Evolutionary conservation across 2,113 vertebrate genomes (phyloP).

Genomic region (Hemichromis elongatus): DNA sequence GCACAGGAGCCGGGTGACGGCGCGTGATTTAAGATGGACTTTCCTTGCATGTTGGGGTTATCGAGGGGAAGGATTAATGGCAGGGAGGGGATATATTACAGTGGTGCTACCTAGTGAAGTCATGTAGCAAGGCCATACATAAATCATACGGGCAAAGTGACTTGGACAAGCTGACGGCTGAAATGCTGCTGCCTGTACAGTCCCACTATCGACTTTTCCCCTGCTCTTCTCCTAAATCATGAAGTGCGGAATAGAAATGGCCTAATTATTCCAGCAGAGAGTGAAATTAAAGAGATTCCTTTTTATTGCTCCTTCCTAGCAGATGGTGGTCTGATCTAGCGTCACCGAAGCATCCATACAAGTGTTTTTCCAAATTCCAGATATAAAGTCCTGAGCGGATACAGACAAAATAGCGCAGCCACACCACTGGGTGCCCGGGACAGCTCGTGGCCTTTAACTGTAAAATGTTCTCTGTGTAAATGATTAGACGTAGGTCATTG

Average conservation of each 20-base stretch:
- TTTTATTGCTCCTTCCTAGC: slow-evolving; percentile 44
- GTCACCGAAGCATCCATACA: not conserved
- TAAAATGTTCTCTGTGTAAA: not conserved
- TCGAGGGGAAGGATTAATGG: slow-evolving; percentile 66
- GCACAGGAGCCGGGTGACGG: slow-evolving; percentile 6
- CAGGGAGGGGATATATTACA: slow-evolving; percentile 60
- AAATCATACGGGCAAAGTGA: slow-evolving; percentile 73
- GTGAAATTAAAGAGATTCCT: slow-evolving; percentile 63
- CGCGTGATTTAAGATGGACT: slow-evolving; percentile 60
- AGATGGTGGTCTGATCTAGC: slow-evolving; percentile 51
- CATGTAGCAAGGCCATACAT: slow-evolving; percentile 64
- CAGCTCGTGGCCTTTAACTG: slow-evolving; percentile 2
- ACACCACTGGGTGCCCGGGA: not conserved
- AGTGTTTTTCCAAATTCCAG: not conserved
- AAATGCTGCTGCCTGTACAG: slow-evolving; percentile 66
- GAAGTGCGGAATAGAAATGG: slow-evolving; percentile 71
- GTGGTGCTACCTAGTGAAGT: slow-evolving; percentile 48
- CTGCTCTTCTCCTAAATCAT: slow-evolving; percentile 66
- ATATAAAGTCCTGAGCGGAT: not conserved
- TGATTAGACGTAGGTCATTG: no score
- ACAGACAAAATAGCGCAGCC: not conserved
- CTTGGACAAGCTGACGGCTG: slow-evolving; percentile 67
- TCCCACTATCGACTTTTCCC: slow-evolving; percentile 61
- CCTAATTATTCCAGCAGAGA: slow-evolving; percentile 68
- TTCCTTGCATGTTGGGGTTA: slow-evolving; percentile 69